Percentiles rank a stretch among this genome's conserved stretches.
These are phyloP conservation scores for Anagrus nilaparvatae DNA, from an alignment of 1,140 invertebrate genomes.

Conservation along the genomic window DNA sequence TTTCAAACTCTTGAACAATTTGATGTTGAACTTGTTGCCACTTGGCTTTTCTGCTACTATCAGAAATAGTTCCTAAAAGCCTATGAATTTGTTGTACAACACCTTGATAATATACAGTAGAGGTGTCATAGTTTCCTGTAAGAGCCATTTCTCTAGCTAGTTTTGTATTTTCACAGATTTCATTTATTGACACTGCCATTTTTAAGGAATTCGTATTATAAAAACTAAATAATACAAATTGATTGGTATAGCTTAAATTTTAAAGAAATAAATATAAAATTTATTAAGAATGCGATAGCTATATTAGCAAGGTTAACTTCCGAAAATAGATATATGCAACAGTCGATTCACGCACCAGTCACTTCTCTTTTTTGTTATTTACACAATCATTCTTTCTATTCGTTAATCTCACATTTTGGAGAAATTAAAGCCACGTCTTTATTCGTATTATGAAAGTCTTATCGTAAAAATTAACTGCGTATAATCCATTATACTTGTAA, in stretches of 20 bases:
- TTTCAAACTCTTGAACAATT: constrained; percentile 81
- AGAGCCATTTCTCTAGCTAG: constrained; percentile 89
- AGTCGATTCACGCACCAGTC: neutral
- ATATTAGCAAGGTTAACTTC: constrained; percentile 19
- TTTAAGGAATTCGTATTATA: constrained; percentile 17
- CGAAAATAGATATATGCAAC: constrained; percentile 8
- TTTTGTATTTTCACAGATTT: constrained; percentile 88
- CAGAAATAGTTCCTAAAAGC: constrained; percentile 69
- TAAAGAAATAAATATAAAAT: neutral
- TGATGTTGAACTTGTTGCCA: constrained; percentile 90
- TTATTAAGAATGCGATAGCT: neutral
- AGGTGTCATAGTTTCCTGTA: constrained; percentile 91
- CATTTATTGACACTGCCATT: constrained; percentile 76
- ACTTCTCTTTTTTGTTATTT: neutral
- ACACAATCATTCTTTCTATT: too few species aligned
- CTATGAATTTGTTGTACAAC: constrained; percentile 83
- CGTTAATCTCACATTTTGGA: too few species aligned
- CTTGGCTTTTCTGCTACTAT: constrained; percentile 68
- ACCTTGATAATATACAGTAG: constrained; percentile 90
- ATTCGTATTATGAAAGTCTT: too few species aligned
- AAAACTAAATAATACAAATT: neutral
- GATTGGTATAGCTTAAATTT: neutral
- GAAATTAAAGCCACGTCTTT: too few species aligned
- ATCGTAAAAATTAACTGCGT: too few species aligned
- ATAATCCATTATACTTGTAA: too few species aligned